A percentile compares a stretch with the other conserved stretches of the same genome.
phyloP scores from a whole-genome alignment of 1,140 invertebrate species.

The Solenopsis fugax region DNA sequence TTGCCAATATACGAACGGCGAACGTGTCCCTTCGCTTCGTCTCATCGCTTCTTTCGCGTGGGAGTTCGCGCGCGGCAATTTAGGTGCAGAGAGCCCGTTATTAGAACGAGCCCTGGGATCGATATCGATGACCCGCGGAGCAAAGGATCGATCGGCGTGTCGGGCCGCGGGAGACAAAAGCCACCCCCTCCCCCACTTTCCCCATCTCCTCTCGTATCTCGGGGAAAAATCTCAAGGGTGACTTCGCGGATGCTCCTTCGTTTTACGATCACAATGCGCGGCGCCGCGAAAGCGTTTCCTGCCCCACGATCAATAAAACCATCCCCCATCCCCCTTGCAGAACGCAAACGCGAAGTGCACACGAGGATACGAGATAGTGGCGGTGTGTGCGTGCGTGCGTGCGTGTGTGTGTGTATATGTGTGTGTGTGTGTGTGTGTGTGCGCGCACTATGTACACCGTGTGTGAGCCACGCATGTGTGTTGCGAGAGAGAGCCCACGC shows the following conservation, averaged over 20 bases:
- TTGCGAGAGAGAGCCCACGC: not conserved
- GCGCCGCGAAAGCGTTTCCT: conserved; percentile 75
- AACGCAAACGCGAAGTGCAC: conserved; percentile 76
- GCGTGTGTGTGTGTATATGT: too few species aligned
- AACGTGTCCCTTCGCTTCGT: not conserved
- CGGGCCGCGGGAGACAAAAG: too few species aligned
- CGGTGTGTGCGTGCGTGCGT: not conserved
- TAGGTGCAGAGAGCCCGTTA: not conserved
- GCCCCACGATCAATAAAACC: conserved; percentile 74
- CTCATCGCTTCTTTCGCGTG: not conserved
- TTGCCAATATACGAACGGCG: not conserved
- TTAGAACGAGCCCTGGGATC: not conserved
- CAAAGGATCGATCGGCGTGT: not conserved
- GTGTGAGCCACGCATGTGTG: conserved; percentile 63
- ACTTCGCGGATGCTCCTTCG: conserved; percentile 25
- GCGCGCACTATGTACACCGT: not conserved
- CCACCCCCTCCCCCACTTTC: too few species aligned
- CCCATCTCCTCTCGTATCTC: not conserved
- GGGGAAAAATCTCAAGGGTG: conserved; percentile 2
- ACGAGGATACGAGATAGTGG: conserved; percentile 54
- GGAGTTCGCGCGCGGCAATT: not conserved
- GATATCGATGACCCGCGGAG: not conserved
- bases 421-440: too few species aligned
- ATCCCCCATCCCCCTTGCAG: conserved; percentile 70
- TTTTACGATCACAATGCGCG: conserved; percentile 65